Percentiles rank a stretch among this genome's conserved stretches.
These are phyloP conservation scores for Catalaphyllia jardinei DNA, from an alignment of 64 coral and sea anemone genomes.

Conservation along the genomic window DNA sequence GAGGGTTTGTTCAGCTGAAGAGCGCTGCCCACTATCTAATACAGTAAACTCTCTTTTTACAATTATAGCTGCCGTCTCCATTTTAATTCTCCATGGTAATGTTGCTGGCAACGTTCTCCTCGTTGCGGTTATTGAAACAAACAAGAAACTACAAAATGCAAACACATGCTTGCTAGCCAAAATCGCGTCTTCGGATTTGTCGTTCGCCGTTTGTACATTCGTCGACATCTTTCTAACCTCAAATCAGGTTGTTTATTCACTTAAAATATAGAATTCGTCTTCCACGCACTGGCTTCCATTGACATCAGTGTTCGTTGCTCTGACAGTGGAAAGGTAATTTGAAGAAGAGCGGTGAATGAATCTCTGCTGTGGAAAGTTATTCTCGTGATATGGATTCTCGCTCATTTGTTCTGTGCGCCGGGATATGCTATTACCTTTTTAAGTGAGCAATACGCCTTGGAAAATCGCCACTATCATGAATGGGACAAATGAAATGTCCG, in stretches of 20 bases:
- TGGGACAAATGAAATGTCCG: background rate
- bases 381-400: background rate
- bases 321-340: conserved; percentile 39
- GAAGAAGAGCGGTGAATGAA: background rate
- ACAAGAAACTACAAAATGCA: background rate
- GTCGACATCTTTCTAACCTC: background rate
- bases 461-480: background rate
- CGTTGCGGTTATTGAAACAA: background rate
- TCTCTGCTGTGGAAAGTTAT: background rate
- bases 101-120: conserved; percentile 22
- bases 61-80: background rate
- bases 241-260: background rate
- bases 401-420: background rate
- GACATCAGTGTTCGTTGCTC: background rate
- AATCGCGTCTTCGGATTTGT: conserved; percentile 16
- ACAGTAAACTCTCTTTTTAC: background rate
- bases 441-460: background rate
- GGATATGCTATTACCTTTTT: background rate
- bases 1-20: no score
- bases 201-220: background rate
- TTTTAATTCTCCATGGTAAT: conserved; percentile 18
- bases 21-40: no score
- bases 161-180: background rate
- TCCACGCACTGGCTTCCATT: background rate
- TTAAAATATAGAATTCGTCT: background rate